Percentiles rank a stretch among this genome's conserved stretches.
Conservation (phyloP, 2,797 vertebrate species). For the Gallirallus australis region DNA sequence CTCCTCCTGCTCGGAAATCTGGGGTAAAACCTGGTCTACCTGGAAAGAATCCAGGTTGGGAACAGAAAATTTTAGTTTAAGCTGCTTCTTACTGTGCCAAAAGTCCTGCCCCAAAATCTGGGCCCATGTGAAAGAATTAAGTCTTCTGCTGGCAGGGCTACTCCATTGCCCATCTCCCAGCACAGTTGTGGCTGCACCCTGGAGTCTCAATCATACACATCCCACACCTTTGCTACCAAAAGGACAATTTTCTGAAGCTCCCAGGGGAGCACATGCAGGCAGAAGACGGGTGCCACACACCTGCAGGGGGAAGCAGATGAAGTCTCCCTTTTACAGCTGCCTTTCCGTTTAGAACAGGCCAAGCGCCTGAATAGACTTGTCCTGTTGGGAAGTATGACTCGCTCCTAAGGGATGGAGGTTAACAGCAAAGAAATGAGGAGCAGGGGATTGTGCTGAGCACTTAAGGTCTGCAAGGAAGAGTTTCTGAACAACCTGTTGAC, state of each 20-base stretch:
- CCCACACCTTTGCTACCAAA: not conserved
- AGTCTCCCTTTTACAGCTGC: not conserved
- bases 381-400: not conserved
- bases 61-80: not conserved
- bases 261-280: not conserved
- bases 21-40: not conserved
- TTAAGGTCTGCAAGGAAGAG: not conserved
- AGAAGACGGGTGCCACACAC: not conserved
- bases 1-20: not conserved
- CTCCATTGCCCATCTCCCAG: not conserved
- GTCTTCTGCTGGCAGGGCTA: not conserved
- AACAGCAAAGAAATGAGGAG: not conserved
- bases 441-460: not conserved
- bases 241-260: not conserved
- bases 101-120: not conserved
- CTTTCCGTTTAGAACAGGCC: not conserved
- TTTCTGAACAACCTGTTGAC: not conserved
- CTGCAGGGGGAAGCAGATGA: not conserved
- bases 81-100: not conserved
- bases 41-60: constrained; percentile 21
- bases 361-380: not conserved
- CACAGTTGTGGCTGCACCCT: not conserved
- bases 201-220: not conserved
- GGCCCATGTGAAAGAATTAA: not conserved
- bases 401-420: not conserved